Evolutionary conservation across 1,140 invertebrate genomes (phyloP).

Genomic region (Leptoteleia sp.): DNA sequence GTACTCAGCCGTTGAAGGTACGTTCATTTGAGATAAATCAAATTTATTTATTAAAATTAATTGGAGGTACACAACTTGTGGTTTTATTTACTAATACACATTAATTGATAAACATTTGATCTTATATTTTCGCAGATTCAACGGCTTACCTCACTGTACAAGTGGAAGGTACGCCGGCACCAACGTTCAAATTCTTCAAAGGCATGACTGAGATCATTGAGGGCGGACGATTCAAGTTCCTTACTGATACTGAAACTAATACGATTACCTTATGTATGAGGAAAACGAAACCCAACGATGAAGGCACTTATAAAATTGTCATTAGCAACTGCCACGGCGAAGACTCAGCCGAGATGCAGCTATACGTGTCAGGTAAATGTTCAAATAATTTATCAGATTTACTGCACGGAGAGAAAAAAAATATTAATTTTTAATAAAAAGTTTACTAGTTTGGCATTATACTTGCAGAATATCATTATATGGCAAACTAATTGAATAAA

Average conservation of each 20-base stretch:
- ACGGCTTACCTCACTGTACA: constrained; percentile 93
- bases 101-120: no score
- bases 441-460: no score
- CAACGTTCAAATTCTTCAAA: constrained; percentile 98
- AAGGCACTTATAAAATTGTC: constrained; percentile 96
- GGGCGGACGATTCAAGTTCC: constrained; percentile 94
- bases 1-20: constrained; percentile 95
- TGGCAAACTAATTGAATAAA: no score
- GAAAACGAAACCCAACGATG: constrained; percentile 98
- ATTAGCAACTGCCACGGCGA: constrained; percentile 96
- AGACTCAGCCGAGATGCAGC: constrained; percentile 95
- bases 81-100: no score
- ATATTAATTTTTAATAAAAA: no score
- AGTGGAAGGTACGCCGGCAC: constrained; percentile 95
- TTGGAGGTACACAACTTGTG: no score
- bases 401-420: no score
- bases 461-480: no score
- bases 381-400: no score
- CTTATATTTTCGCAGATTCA: no score
- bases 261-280: constrained; percentile 94
- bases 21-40: constrained; percentile 9
- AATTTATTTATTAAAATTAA: no score
- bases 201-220: constrained; percentile 93
- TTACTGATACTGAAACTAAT: constrained; percentile 94
- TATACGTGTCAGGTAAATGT: constrained; percentile 94